Evolutionary conservation across 2,113 vertebrate species (phyloP).

Genomic region (Sinosuthora webbiana): DNA sequence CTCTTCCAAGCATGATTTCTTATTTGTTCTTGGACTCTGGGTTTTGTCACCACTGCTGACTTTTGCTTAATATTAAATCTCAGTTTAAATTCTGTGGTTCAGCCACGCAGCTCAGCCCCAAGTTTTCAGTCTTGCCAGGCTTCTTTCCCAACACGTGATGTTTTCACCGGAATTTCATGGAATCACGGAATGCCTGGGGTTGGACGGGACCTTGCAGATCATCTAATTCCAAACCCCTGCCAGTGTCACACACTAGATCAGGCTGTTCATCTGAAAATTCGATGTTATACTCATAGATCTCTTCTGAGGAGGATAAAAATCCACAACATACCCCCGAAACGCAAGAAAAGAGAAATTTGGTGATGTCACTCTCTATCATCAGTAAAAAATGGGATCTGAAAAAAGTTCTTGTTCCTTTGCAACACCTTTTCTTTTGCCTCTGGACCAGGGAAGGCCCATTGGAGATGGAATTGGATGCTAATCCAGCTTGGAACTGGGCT

Average conservation of each 20-base stretch:
- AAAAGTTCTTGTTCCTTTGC: neutral
- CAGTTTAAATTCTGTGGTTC: neutral
- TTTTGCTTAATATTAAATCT: neutral
- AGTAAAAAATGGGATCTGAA: neutral
- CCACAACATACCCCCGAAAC: neutral
- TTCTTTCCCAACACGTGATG: rapidly evolving
- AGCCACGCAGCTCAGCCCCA: neutral
- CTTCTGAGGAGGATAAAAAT: rapidly evolving
- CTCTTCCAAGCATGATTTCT: neutral
- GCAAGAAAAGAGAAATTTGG: neutral
- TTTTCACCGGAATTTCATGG: neutral
- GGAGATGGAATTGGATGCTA: neutral
- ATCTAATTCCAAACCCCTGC: neutral
- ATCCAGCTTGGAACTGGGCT: neutral
- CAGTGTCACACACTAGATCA: neutral
- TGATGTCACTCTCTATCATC: rapidly evolving
- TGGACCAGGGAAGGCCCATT: neutral
- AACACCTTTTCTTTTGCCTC: neutral
- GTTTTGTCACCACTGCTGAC: neutral
- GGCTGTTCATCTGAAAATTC: neutral
- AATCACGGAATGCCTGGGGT: neutral
- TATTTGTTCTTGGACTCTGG: neutral
- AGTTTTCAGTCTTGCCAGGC: rapidly evolving
- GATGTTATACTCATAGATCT: too few species aligned
- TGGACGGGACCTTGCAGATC: neutral